Evolutionary conservation across 2,113 vertebrate species (phyloP), one percentile per base, ranked within the genome.

Genomic region (Oophaga pumilio): DNA sequence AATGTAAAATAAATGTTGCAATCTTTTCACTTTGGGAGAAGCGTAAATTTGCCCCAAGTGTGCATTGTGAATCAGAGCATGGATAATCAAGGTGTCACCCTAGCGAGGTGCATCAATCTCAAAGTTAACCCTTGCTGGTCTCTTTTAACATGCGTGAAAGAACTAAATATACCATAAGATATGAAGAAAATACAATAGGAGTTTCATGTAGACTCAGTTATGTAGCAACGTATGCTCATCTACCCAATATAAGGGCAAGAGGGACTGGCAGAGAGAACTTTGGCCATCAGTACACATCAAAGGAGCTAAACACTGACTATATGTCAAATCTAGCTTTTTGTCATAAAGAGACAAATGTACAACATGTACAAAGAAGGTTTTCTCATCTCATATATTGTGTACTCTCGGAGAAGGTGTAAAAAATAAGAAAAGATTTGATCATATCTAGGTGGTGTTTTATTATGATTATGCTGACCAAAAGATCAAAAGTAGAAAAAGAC

Each of bases 11-110:
- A 26, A 68, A 71, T 26, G 66, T 71, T 71, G 12, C 24, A 57
- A 28, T 57, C 2, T 80, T 14, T 80, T 17, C 24, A 80, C 0
- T 80, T 80, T 9, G 9, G 24, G 53, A 33, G 57, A 60, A 33
- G 56, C 8, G 53, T 28, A 20, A 80, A 59, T 33, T 33, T 12
- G 77, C 77, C 77, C n/a, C 56, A 82, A 82, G 62, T 64, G 43
- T 50, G 43, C 12, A 66, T n/a, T 49, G 80, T 66, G n/a, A 82
- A 82, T 64, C 80, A 82, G 80, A 82, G 80, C 80, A 24, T 82
- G 80, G 60, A 82, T 66, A 68, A 82, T 66, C 33, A 82, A 82
- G 62, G 59, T 82, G 80, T 66, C 60, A 43, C 80, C 60, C 60
- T 82, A 60, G 77, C 15, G 62, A 82, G 77, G 77, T 80, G 80